Percentiles rank a stretch among this genome's conserved stretches.
These are phyloP conservation scores for Sphaeramia orbicularis DNA, from an alignment of 2,797 vertebrate species.

Conservation along the genomic window DNA sequence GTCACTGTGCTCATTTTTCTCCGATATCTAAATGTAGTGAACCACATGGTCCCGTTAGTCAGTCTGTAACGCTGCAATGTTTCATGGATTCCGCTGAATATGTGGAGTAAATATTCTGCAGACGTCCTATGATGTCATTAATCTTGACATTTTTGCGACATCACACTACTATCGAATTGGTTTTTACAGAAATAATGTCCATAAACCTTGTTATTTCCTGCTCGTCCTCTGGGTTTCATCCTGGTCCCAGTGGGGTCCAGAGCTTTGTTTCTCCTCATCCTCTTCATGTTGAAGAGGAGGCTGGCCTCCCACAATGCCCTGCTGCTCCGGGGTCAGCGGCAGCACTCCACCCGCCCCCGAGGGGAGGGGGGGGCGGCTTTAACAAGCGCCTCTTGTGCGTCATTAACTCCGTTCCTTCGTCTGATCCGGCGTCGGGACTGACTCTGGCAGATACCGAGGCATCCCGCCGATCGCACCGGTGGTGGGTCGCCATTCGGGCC, in stretches of 20 bases:
- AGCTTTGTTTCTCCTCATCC: constrained; percentile 46
- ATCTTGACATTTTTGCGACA: too few relatives aligned
- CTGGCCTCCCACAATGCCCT: constrained; percentile 54
- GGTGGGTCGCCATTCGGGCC: neutral
- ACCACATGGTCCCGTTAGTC: too few relatives aligned
- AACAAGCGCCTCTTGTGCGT: constrained; percentile 56
- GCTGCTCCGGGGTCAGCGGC: constrained; percentile 45
- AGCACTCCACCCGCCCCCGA: constrained; percentile 24
- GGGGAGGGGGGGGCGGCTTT: constrained; percentile 36
- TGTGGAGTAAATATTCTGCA: too few relatives aligned
- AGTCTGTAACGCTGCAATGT: too few relatives aligned
- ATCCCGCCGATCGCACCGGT: neutral
- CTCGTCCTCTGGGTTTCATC: neutral
- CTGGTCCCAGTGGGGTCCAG: constrained; percentile 17
- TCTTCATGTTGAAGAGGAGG: constrained; percentile 65
- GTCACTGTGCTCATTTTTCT: too few relatives aligned
- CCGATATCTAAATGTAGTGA: too few relatives aligned
- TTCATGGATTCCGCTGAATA: too few relatives aligned
- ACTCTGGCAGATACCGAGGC: neutral
- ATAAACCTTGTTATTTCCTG: too few relatives aligned
- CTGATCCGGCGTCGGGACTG: constrained; percentile 33
- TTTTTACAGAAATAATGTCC: too few relatives aligned
- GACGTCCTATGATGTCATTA: too few relatives aligned
- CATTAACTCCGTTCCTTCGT: constrained; percentile 41
- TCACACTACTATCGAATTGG: too few relatives aligned